Evolutionary conservation across 2,888 invertebrate genomes (phyloP), one percentile per base, ranked within the genome.

Genomic region (Tiphia femorata): DNA sequence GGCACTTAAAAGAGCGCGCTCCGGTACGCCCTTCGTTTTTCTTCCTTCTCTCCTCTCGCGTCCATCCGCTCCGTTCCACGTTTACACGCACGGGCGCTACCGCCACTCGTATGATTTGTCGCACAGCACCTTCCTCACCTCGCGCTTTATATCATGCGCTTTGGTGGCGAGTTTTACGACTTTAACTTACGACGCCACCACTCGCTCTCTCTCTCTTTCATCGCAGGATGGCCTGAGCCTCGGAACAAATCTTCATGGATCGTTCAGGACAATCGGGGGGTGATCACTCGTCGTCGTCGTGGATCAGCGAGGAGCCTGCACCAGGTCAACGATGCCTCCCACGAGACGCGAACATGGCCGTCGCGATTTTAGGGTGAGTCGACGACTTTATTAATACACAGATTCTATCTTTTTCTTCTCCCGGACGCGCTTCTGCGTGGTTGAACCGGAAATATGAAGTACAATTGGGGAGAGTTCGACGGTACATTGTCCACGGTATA

Each of bases 221-320:
- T n/a, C 27, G 20, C 49, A 70, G 67, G 50, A 67, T 69, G 70
- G 67, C 70, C 61, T 67, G 67, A 70, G 66, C 69, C 69, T 66
- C 70, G 66, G 70, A 63, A 51, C 58, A 48, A 46, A 42, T 67
- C 70, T 69, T 65, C 66, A 69, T 69, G 69, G 69, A 69, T 64
- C 67, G 59, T 59, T 60, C 59, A 64, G 64, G 64, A 64, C 59
- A 67, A 70, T 67, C 62, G 52, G 42, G 58, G 27, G 53, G 67
- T 54, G 67, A 33, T 8, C 33, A 49, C 40, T 29, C 53, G 57
- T 49, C 46, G 50, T 17, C 65, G 54, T 33, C 60, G 58, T 30
- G 51, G 53, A 47, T 23, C 20, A 6, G 23, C 52, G 38, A 29
- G 44, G 63, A 46, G 47, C 17, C 50, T 30, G 25, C 62, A 46